Base-by-base conservation (phyloP, 2,888 invertebrate genomes). In the Monoplex corrugatus region DNA sequence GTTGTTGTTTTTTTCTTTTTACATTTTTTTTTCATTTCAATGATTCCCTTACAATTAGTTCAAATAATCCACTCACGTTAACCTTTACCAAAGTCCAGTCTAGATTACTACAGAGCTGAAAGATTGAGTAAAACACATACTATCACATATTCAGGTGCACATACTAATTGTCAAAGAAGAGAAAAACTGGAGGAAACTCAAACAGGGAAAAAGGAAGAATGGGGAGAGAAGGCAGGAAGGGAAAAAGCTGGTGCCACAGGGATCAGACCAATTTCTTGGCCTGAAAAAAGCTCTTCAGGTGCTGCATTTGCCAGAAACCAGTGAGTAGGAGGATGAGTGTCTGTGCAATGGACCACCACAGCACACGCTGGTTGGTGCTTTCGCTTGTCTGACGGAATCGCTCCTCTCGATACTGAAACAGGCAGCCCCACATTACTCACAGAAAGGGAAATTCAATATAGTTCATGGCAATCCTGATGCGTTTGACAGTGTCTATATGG, bases 231-330 rank as follows among this genome's bases (percentile, higher is more conserved):
- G 28, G 40, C 32, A 13, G 50, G 28, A n/a, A 32, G 8, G 38
- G 35, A 68, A 43, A 32, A 28, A 45, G 0, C 32, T 28, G 57
- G 72, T 87, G 35, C 40, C 13, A 50, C n/a, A 40, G 35, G 45
- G 32, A 72, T 90, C 93, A 95, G 88, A 95, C 95, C 82, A 99
- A 97, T 97, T 99, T 99, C 97, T 99, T 99, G 45, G 99, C 99
- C 96, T 99, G 99, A 95, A 99, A 99, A 97, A 99, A 99, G 95
- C 98, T 98, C 97, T 99, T 99, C 93, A 99, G 97, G 97, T 99
- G 99, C 95, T 98, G 97, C 99, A 99, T 99, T 96, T 99, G 99
- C 99, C 99, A 99, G 93, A 98, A 98, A 32, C 99, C 99, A 97
- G 99, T 99, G 57, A 97, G 96, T 0, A 99, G 96, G 23, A 99